These are phyloP conservation scores for Corydoras maculifer DNA, from an alignment of 2,113 vertebrate species.

Conservation along the genomic window DNA sequence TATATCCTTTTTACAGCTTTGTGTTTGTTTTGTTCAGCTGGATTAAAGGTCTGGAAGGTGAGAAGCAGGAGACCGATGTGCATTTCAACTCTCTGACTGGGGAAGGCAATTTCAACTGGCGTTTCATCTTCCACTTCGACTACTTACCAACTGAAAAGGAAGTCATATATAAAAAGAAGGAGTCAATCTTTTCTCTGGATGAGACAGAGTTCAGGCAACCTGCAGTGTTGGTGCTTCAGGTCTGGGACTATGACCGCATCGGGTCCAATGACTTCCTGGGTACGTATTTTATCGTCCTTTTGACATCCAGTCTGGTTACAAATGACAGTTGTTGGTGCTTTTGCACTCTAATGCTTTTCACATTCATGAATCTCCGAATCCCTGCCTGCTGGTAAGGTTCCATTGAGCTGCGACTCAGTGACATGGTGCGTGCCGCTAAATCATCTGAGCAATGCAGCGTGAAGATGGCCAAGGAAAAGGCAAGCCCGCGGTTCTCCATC, in stretches of 20 bases:
- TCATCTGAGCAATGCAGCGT: slow-evolving; percentile 71
- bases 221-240: slow-evolving; percentile 78
- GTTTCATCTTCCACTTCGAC: slow-evolving; percentile 84
- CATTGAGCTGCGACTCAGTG: slow-evolving; percentile 76
- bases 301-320: no score
- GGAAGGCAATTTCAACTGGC: slow-evolving; percentile 95
- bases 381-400: slow-evolving; percentile 58
- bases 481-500: slow-evolving; percentile 77
- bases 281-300: slow-evolving; percentile 46
- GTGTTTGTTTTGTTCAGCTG: slow-evolving; percentile 63
- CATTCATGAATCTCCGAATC: no score
- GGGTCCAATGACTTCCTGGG: slow-evolving; percentile 86
- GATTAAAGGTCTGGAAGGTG: slow-evolving; percentile 81
- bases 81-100: slow-evolving; percentile 92
- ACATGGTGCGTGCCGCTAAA: slow-evolving; percentile 81
- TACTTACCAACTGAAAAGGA: slow-evolving; percentile 88
- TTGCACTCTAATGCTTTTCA: no score
- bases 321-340: no score
- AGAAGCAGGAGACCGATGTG: slow-evolving; percentile 91
- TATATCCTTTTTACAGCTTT: no score
- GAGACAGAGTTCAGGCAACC: slow-evolving; percentile 83
- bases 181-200: slow-evolving; percentile 84
- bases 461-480: slow-evolving; percentile 74
- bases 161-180: slow-evolving; percentile 77
- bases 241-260: slow-evolving; percentile 93